phyloP scores from a whole-genome alignment of 2,113 vertebrate genomes.

The Coptodon rendalli region DNA sequence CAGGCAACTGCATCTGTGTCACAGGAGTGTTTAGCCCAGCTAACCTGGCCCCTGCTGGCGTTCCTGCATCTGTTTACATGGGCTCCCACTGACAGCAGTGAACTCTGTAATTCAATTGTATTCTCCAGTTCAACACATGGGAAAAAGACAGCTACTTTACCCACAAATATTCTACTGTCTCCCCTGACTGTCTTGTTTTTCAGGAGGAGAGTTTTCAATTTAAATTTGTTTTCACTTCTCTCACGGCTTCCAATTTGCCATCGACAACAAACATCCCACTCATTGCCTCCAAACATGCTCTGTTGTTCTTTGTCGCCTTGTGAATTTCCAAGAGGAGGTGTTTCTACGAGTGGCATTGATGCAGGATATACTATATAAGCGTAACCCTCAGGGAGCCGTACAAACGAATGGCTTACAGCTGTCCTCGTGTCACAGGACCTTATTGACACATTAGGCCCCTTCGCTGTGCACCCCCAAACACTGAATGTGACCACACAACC shows the following conservation, averaged over 20 bases:
- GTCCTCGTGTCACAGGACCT: slow-evolving; percentile 1
- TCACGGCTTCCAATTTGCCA: background rate
- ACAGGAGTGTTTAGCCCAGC: slow-evolving; percentile 19
- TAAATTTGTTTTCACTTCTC: slow-evolving; percentile 36
- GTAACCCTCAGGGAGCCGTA: background rate
- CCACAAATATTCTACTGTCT: slow-evolving; percentile 40
- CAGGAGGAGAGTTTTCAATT: slow-evolving; percentile 22
- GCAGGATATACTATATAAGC: background rate
- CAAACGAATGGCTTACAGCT: slow-evolving; percentile 1
- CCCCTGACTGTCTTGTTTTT: slow-evolving; percentile 20
- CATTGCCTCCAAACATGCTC: background rate
- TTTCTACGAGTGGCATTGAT: background rate
- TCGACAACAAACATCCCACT: background rate
- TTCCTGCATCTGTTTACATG: slow-evolving; percentile 27
- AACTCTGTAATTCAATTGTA: slow-evolving; percentile 27
- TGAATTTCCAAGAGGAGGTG: background rate
- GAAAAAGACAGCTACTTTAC: slow-evolving; percentile 29
- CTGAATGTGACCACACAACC: slow-evolving; percentile 56
- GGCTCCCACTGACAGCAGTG: slow-evolving; percentile 24
- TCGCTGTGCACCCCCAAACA: slow-evolving; percentile 14
- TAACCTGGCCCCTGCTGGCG: background rate
- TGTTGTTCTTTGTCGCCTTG: slow-evolving; percentile 3
- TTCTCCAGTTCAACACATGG: slow-evolving; percentile 32
- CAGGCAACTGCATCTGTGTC: slow-evolving; percentile 17
- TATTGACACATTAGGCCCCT: slow-evolving; percentile 8